Conservation (phyloP, 2,888 invertebrate genomes). For the Xanthia togata region DNA sequence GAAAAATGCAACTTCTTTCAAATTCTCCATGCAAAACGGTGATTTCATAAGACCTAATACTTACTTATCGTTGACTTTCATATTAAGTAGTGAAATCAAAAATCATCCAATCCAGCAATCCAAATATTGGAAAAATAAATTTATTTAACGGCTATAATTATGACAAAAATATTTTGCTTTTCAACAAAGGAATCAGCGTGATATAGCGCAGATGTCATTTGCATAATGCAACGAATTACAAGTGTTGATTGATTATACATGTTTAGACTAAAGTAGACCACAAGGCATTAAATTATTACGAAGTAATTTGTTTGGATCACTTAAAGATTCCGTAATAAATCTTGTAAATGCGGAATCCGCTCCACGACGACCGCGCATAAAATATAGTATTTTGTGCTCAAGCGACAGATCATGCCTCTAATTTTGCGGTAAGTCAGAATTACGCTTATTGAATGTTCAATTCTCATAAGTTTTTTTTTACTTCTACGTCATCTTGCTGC, state of each 20-base stretch:
- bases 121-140: background rate
- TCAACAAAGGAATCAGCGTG: background rate
- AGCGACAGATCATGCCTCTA: conserved; percentile 35
- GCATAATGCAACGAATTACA: conserved; percentile 7
- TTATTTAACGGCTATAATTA: background rate
- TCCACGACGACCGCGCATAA: conserved; percentile 40
- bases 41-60: too few relatives aligned
- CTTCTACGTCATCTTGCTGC: conserved; percentile 47
- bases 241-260: conserved; percentile 22
- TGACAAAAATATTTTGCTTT: background rate
- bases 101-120: background rate
- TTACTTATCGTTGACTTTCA: background rate
- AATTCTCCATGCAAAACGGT: too few relatives aligned
- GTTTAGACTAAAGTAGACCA: conserved; percentile 22
- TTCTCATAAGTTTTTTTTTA: conserved; percentile 45
- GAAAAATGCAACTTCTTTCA: too few relatives aligned
- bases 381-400: conserved; percentile 36
- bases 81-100: conserved; percentile 3
- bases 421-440: conserved; percentile 40
- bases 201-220: background rate
- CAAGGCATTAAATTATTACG: conserved; percentile 11
- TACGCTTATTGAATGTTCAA: conserved; percentile 51
- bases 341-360: conserved; percentile 38
- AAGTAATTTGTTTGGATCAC: conserved; percentile 27
- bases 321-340: conserved; percentile 39